A percentile compares a stretch with the other conserved stretches of the same genome.
phyloP scores from a whole-genome alignment of 2,797 vertebrate genomes.

The Mormyrops attenuatus region DNA sequence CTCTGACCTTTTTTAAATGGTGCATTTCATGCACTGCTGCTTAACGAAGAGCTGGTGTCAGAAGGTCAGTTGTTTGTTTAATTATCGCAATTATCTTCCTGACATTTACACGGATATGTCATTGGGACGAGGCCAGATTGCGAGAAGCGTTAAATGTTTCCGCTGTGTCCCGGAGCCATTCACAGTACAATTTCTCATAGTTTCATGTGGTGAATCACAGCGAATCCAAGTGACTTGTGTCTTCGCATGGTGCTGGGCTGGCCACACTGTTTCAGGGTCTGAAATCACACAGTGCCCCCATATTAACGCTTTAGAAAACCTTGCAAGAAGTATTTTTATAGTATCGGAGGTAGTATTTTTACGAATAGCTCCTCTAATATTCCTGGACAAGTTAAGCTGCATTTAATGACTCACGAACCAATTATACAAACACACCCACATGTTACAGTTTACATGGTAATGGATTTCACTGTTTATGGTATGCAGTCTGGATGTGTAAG shows the following conservation, averaged over 20 bases:
- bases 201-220: not conserved
- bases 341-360: not conserved
- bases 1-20: not conserved
- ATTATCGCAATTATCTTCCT: not conserved
- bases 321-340: not conserved
- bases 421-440: not conserved
- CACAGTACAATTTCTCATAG: constrained; percentile 11
- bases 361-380: not conserved
- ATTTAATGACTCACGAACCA: not conserved
- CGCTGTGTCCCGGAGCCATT: not conserved
- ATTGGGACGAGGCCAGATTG: not conserved
- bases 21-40: not conserved
- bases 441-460: not conserved
- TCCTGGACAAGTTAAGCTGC: not conserved
- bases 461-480: not conserved
- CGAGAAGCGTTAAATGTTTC: not conserved
- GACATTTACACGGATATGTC: not conserved
- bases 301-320: not conserved
- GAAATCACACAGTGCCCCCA: not conserved
- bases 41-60: not conserved
- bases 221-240: not conserved
- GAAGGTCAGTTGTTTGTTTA: not conserved
- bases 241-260: too few relatives aligned
- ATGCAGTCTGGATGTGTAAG: not conserved
- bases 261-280: not conserved